Conservation (phyloP, 1,140 invertebrate species). For the Caenorhabditis tropicalis region DNA sequence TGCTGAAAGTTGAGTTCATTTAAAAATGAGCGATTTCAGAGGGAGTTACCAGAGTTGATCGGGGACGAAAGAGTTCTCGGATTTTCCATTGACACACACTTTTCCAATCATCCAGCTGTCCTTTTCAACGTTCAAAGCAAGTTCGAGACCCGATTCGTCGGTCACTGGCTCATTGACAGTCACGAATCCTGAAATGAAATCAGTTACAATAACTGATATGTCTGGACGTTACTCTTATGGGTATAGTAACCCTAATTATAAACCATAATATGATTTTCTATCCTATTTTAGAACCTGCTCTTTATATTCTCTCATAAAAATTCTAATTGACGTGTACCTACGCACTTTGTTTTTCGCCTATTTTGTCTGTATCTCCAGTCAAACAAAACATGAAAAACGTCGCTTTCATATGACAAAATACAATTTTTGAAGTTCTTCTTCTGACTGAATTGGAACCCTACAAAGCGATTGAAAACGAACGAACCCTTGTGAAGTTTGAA, state of each 20-base stretch:
- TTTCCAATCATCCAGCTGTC: constrained; percentile 52
- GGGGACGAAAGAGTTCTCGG: constrained; percentile 55
- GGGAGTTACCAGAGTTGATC: constrained; percentile 51
- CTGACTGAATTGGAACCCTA: not conserved
- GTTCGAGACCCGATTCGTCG: constrained; percentile 38
- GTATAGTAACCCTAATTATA: too few species aligned
- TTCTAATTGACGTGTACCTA: not conserved
- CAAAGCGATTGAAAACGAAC: not conserved
- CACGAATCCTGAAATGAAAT: constrained; percentile 28
- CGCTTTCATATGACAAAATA: not conserved
- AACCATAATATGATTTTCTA: too few species aligned
- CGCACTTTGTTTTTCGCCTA: not conserved
- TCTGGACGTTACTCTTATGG: too few species aligned
- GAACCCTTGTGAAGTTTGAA: constrained; percentile 54
- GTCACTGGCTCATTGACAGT: constrained; percentile 45
- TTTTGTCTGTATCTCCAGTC: not conserved
- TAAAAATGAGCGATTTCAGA: not conserved
- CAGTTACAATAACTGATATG: too few species aligned
- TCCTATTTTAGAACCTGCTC: too few species aligned
- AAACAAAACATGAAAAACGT: not conserved
- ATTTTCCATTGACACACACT: constrained; percentile 54
- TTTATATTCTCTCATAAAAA: too few species aligned
- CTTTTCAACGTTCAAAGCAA: constrained; percentile 56
- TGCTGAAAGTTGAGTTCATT: not conserved
- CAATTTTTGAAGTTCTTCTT: not conserved